Evolutionary conservation across 2,888 invertebrate species (phyloP), one percentile per base, ranked within the genome.

Genomic region (Boloria selene): DNA sequence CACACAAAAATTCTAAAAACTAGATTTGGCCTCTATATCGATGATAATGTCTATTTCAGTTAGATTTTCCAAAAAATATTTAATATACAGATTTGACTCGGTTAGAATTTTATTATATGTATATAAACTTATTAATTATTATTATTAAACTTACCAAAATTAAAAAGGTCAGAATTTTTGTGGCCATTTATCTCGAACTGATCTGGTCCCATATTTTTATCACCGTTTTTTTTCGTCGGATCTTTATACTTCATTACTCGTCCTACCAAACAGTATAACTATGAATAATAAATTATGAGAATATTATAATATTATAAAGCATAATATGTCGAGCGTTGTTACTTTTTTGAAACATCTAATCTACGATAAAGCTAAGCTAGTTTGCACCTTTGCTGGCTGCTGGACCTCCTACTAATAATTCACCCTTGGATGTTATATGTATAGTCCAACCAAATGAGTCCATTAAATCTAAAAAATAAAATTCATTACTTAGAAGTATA

Each of bases 401-500:
- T 0, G 85, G 83, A 1, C 83, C 78, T 0, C 86, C 85, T 0
- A 80, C 72, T 50, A 70, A 18, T 16, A 65, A 49, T 18, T 61
- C 62, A 10, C 31, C 53, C 16, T 50, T 4, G 6, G 61, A 47
- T 31, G 72, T 75, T 3, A 87, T 70, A 7, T 79, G 77, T 38
- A 82, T 75, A 70, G 83, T 82, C 88, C 88, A 88, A 4, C 89
- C 89, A 13, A 85, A 80, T 0, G 84, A 75, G 54, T 83, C 81
- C 72, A 82, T 79, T 7, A 38, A 45, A 66, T 82, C 86, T 87
- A 73, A 3, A 76, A 74, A 56, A 58, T 2, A 26, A 42, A 17
- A 18, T 14, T 22, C 18, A 38, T 2, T 13, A 13, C 51, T n/a
- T n/a, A n/a, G 5, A 52, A 26, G 4, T 31, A 2, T 14, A 13